A percentile compares a stretch with the other conserved stretches of the same genome.
Evolutionary conservation across 2,797 vertebrate genomes (phyloP).

Genomic region (Poecilia velifera): DNA sequence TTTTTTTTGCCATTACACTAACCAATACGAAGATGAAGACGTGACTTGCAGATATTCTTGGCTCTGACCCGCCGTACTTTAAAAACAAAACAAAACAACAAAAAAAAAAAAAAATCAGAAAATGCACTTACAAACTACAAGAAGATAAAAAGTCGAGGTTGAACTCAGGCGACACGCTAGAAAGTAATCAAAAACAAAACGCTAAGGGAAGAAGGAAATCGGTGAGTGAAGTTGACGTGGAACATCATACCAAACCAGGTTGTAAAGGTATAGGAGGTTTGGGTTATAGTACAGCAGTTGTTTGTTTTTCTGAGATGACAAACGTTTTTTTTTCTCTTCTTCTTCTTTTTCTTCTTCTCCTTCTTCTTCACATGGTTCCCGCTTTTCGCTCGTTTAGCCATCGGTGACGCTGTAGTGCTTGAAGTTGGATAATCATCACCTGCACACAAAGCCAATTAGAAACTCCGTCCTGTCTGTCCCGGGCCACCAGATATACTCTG

Average conservation of each 20-base stretch:
- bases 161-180: slow-evolving; percentile 61
- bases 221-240: slow-evolving; percentile 74
- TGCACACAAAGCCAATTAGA: slow-evolving; percentile 93
- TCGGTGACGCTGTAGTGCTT: slow-evolving; percentile 89
- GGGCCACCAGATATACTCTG: slow-evolving; percentile 95
- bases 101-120: slow-evolving; percentile 28
- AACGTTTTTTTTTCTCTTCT: slow-evolving; percentile 81
- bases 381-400: slow-evolving; percentile 77
- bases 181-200: slow-evolving; percentile 75
- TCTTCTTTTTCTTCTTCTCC: slow-evolving; percentile 84
- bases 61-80: slow-evolving; percentile 65
- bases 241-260: slow-evolving; percentile 84
- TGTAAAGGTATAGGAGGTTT: slow-evolving; percentile 88
- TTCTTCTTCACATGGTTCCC: slow-evolving; percentile 87
- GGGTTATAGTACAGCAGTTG: slow-evolving; percentile 97
- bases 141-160: slow-evolving; percentile 56
- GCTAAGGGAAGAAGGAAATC: slow-evolving; percentile 80
- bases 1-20: slow-evolving; percentile 55
- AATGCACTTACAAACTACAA: slow-evolving; percentile 66
- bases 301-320: slow-evolving; percentile 91
- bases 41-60: slow-evolving; percentile 87
- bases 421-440: slow-evolving; percentile 92
- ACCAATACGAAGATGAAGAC: slow-evolving; percentile 82
- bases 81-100: slow-evolving; percentile 47
- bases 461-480: slow-evolving; percentile 93